These are phyloP conservation scores for Heterodera filipjevi DNA, from an alignment of 2,888 invertebrate genomes.

Conservation along the genomic window DNA sequence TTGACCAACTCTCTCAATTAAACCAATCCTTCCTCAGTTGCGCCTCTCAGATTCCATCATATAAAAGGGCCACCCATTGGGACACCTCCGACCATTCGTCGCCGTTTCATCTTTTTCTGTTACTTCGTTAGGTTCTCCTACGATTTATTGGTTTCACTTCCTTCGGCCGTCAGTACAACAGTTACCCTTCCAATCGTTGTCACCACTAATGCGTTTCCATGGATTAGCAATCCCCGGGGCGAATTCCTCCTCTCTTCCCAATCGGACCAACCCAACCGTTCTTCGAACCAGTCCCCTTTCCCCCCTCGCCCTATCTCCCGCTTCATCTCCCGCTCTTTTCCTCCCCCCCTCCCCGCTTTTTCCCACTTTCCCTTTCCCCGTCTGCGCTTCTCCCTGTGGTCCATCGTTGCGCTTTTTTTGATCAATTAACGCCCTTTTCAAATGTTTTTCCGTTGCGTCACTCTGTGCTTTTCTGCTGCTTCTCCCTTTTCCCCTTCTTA, in stretches of 20 bases:
- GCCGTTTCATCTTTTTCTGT: not conserved
- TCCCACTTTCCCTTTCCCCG: conserved; percentile 3
- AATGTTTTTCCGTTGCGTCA: not conserved
- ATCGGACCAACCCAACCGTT: not conserved
- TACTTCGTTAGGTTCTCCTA: not conserved
- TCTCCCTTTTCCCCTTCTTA: not conserved
- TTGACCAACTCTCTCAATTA: not conserved
- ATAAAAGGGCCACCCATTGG: not conserved
- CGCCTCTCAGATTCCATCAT: not conserved
- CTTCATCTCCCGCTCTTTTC: not conserved
- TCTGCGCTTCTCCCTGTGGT: not conserved
- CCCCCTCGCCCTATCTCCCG: too few species aligned
- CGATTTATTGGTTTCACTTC: not conserved
- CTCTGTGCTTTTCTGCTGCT: not conserved
- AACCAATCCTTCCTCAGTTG: not conserved
- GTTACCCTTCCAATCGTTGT: not conserved
- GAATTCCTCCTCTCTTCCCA: not conserved
- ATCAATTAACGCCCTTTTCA: not conserved
- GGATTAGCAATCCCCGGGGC: not conserved
- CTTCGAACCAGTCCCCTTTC: not conserved
- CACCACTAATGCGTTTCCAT: not conserved
- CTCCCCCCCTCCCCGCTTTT: not conserved
- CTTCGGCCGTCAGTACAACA: not conserved
- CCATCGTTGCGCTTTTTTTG: not conserved
- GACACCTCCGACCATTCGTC: not conserved